Conservation (phyloP, 1,140 invertebrate genomes). For the Babylonia areolata region DNA sequence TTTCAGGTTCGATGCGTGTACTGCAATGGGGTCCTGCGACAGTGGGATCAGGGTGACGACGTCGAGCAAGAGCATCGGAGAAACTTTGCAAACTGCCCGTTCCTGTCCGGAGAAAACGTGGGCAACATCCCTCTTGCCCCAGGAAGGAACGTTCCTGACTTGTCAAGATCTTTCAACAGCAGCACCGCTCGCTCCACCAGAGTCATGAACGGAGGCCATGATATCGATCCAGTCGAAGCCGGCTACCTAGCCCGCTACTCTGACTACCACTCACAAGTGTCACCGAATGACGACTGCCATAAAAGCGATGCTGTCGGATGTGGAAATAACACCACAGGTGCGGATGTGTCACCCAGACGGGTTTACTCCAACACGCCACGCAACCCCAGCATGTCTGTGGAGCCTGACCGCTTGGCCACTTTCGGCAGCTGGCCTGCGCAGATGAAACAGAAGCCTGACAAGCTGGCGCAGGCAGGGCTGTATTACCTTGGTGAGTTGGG, state of each 20-base stretch:
- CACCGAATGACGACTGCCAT: background rate
- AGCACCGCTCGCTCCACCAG: background rate
- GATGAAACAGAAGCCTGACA: constrained; percentile 39
- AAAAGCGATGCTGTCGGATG: background rate
- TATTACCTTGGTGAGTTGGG: constrained; percentile 50
- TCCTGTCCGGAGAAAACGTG: constrained; percentile 74
- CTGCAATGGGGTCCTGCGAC: constrained; percentile 52
- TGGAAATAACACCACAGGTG: background rate
- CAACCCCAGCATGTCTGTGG: constrained; percentile 46
- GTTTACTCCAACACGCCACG: constrained; percentile 43
- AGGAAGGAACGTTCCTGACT: background rate
- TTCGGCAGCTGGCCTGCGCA: constrained; percentile 50
- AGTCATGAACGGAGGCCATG: background rate
- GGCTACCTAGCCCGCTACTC: background rate
- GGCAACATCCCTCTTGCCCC: constrained; percentile 36
- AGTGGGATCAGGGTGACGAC: constrained; percentile 84
- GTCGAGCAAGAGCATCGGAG: constrained; percentile 91
- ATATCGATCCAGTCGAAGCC: background rate
- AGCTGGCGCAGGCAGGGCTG: constrained; percentile 55
- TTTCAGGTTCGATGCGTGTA: constrained; percentile 30
- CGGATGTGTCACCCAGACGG: background rate
- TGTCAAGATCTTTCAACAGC: too few relatives aligned
- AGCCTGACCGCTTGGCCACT: constrained; percentile 42
- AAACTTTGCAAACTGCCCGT: constrained; percentile 88
- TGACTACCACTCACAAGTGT: too few relatives aligned